A percentile compares a stretch with the other conserved stretches of the same genome.
Conservation (phyloP, 2,888 invertebrate species). For the Scaptomyza caliginosa region DNA sequence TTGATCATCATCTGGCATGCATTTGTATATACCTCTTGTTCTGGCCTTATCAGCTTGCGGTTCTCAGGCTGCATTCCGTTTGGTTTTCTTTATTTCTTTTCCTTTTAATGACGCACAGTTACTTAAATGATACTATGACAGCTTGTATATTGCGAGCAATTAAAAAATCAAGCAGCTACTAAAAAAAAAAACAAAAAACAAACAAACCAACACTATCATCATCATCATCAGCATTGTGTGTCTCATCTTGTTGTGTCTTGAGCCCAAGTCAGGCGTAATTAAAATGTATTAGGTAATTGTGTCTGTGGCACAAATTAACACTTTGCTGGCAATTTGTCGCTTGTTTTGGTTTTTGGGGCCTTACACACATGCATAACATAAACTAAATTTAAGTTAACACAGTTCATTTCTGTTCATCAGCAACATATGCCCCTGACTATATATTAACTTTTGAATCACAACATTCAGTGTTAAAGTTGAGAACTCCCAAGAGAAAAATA, state of each 20-base stretch:
- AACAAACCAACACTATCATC: background rate
- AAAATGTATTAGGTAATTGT: conserved; percentile 77
- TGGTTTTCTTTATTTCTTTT: too few species aligned
- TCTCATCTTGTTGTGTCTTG: conserved; percentile 47
- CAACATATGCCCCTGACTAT: too few species aligned
- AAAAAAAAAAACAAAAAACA: conserved; percentile 11
- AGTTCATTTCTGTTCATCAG: too few species aligned
- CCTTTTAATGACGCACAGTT: conserved; percentile 48
- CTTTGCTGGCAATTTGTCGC: conserved; percentile 71
- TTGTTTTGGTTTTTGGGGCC: conserved; percentile 20
- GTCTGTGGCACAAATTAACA: conserved; percentile 78
- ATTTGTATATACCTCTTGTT: background rate
- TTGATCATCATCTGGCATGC: conserved; percentile 3
- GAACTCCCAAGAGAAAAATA: too few species aligned
- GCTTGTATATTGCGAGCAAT: conserved; percentile 54
- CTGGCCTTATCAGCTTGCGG: conserved; percentile 21
- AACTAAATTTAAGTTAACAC: conserved; percentile 14
- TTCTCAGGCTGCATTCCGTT: conserved; percentile 60
- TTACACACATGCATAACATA: conserved; percentile 19
- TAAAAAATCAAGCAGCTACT: conserved; percentile 34
- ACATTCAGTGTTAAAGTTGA: too few species aligned
- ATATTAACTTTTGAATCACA: too few species aligned
- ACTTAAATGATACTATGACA: conserved; percentile 50
- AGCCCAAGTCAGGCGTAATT: conserved; percentile 59
- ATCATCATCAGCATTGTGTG: too few species aligned